A percentile compares a stretch with the other conserved stretches of the same genome.
These are phyloP conservation scores for Sarcophilus harrisii DNA, from an alignment of 2,797 vertebrate genomes.

Conservation along the genomic window DNA sequence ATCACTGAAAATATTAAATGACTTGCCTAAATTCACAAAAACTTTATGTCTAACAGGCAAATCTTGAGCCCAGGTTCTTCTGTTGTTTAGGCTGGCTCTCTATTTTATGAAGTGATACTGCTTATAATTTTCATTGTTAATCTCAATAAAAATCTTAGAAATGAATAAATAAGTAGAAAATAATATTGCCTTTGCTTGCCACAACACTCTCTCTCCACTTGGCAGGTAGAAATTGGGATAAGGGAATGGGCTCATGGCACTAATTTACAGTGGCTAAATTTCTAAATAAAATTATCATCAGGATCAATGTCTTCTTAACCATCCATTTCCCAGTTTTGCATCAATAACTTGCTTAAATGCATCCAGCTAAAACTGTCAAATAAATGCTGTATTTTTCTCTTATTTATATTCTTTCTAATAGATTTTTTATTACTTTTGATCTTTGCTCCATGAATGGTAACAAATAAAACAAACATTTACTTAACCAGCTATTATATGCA, in stretches of 20 bases:
- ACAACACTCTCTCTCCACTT: not conserved
- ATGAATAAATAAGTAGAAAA: not conserved
- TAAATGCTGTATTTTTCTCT: not conserved
- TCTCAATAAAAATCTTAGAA: not conserved
- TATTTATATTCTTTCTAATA: not conserved
- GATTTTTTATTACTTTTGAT: not conserved
- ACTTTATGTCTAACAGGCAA: not conserved
- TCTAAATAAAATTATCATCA: not conserved
- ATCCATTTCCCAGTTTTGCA: not conserved
- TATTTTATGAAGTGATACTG: not conserved
- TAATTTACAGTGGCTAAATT: not conserved
- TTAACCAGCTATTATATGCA: not conserved
- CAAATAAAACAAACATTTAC: not conserved
- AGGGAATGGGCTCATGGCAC: not conserved
- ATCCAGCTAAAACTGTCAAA: not conserved
- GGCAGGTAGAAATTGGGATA: not conserved
- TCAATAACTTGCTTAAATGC: not conserved
- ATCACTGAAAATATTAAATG: not conserved
- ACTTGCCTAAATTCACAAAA: not conserved
- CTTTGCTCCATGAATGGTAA: not conserved
- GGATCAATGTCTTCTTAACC: not conserved
- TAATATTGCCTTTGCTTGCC: not conserved
- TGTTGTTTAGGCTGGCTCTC: not conserved
- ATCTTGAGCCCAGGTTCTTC: not conserved
- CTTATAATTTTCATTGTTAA: not conserved